Percentiles rank a stretch among this genome's conserved stretches.
phyloP scores from a whole-genome alignment of 2,888 invertebrate species.

The Coenonympha glycerion region DNA sequence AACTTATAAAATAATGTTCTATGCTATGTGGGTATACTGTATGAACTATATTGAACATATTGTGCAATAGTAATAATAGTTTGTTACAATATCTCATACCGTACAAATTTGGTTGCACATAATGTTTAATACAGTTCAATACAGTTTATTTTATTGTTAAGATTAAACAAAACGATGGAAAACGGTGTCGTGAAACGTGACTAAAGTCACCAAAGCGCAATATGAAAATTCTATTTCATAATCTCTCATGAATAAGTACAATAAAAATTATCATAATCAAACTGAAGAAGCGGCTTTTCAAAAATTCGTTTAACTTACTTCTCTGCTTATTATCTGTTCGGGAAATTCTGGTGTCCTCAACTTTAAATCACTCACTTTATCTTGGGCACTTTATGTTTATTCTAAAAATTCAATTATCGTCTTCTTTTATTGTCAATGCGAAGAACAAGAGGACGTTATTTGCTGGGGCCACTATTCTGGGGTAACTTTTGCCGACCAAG shows the following conservation, averaged over 20 bases:
- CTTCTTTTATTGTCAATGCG: conserved; percentile 16
- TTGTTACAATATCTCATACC: too few relatives aligned
- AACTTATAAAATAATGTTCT: too few relatives aligned
- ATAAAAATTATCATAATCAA: conserved; percentile 14
- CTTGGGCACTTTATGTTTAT: conserved; percentile 9
- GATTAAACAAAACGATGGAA: too few relatives aligned
- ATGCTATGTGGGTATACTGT: too few relatives aligned
- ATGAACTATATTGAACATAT: too few relatives aligned
- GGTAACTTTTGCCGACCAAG: too few relatives aligned
- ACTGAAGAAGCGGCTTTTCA: conserved; percentile 8
- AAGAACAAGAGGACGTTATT: conserved; percentile 23
- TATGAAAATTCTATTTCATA: conserved; percentile 6
- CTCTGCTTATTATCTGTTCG: conserved; percentile 13
- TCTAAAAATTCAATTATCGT: conserved; percentile 15
- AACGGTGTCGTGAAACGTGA: conserved; percentile 7
- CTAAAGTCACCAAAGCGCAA: conserved; percentile 5
- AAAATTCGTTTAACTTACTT: conserved; percentile 19
- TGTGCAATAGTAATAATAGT: too few relatives aligned
- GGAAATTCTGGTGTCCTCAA: conserved; percentile 13
- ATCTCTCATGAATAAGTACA: conserved; percentile 11
- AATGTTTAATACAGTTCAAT: too few relatives aligned
- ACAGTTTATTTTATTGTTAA: too few relatives aligned
- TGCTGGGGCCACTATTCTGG: too few relatives aligned
- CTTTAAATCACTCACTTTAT: conserved; percentile 23
- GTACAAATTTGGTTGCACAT: too few relatives aligned